phyloP scores from a whole-genome alignment of 64 coral and sea anemone genomes.

The Orbicella faveolata region DNA sequence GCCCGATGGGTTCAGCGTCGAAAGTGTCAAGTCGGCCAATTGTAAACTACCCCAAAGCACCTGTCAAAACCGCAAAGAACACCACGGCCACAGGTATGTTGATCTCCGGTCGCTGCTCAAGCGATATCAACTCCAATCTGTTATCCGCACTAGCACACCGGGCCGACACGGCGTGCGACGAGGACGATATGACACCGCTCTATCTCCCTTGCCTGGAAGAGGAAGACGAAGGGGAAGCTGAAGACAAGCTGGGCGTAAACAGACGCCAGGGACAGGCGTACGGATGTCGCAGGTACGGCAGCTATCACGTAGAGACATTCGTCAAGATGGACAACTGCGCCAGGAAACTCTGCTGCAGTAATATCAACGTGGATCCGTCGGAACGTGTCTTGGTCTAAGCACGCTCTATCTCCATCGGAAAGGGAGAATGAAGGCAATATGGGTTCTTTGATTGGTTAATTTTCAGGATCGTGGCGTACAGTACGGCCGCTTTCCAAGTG shows the following conservation, averaged over 20 bases:
- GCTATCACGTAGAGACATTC: slow-evolving; percentile 29
- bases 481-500: no score
- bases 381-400: slow-evolving; percentile 24
- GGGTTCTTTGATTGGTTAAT: no score
- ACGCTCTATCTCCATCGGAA: no score
- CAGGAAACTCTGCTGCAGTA: slow-evolving; percentile 1
- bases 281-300: background rate
- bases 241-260: background rate
- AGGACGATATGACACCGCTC: slow-evolving; percentile 24
- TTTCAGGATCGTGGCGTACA: no score
- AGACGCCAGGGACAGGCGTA: background rate
- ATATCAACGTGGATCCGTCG: slow-evolving; percentile 15
- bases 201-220: slow-evolving; percentile 25
- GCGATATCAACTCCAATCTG: slow-evolving; percentile 31
- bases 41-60: slow-evolving; percentile 32
- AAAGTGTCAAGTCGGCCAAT: slow-evolving; percentile 26
- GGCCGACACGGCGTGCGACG: background rate
- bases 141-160: background rate
- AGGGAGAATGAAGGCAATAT: no score
- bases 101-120: background rate
- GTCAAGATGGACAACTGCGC: slow-evolving; percentile 14
- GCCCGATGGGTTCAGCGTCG: slow-evolving; percentile 18
- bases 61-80: slow-evolving; percentile 16
- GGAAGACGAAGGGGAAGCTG: background rate
- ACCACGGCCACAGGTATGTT: background rate